phyloP scores from a whole-genome alignment of 1,140 invertebrate genomes.

The Drosophila triauraria region DNA sequence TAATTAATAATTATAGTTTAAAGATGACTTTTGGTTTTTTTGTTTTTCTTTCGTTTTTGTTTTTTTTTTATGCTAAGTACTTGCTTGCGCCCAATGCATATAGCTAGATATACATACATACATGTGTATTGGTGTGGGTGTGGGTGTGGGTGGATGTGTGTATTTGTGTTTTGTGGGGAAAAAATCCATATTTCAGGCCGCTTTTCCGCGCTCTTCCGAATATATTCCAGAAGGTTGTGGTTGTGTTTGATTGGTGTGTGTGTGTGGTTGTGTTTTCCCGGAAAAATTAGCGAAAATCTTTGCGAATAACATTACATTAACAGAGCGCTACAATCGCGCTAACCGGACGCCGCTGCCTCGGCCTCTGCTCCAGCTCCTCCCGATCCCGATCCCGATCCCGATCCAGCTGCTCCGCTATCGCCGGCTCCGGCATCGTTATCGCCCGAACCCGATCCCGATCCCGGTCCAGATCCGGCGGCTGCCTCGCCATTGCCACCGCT shows the following conservation, averaged over 20 bases:
- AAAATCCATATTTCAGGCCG: neutral
- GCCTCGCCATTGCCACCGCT: slow-evolving; percentile 36
- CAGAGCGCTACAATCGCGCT: slow-evolving; percentile 42
- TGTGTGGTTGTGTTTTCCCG: slow-evolving; percentile 6
- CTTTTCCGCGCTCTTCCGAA: neutral
- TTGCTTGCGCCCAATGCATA: slow-evolving; percentile 53
- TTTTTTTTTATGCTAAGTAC: slow-evolving; percentile 65
- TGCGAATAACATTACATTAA: slow-evolving; percentile 71
- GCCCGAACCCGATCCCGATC: slow-evolving; percentile 2
- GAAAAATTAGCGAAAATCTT: slow-evolving; percentile 52
- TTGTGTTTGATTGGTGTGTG: slow-evolving; percentile 2
- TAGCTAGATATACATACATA: slow-evolving; percentile 55
- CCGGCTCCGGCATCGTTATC: slow-evolving; percentile 22
- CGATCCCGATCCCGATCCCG: slow-evolving; percentile 8
- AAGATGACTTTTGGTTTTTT: slow-evolving; percentile 35
- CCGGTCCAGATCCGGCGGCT: slow-evolving; percentile 20
- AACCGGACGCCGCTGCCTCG: slow-evolving; percentile 60
- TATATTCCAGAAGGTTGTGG: neutral
- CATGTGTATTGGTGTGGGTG: slow-evolving; percentile 15
- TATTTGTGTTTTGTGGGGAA: neutral
- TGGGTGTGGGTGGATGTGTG: slow-evolving; percentile 4
- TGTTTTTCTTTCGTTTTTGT: slow-evolving; percentile 12
- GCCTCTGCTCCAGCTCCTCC: slow-evolving; percentile 46
- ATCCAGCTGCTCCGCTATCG: slow-evolving; percentile 23
- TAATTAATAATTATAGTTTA: slow-evolving; percentile 53